Percentiles rank a stretch among this genome's conserved stretches.
Evolutionary conservation across 2,888 invertebrate genomes (phyloP).

Genomic region (Macaria liturata): DNA sequence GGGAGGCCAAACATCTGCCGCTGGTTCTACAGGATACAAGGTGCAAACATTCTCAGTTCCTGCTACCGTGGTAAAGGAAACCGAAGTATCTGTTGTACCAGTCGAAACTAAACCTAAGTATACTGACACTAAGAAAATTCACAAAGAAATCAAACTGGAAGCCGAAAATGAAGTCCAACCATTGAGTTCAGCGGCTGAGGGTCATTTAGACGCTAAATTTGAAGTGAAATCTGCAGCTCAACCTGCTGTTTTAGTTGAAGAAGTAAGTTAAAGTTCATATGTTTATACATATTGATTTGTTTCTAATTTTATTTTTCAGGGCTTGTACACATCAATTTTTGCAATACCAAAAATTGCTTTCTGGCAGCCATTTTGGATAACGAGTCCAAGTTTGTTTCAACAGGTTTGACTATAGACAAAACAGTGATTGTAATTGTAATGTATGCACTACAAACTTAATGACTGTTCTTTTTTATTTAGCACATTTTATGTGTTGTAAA

Average conservation of each 20-base stretch:
- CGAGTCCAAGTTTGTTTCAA: slow-evolving; percentile 36
- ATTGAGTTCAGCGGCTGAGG: slow-evolving; percentile 35
- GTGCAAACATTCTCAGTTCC: slow-evolving; percentile 51
- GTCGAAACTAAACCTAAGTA: slow-evolving; percentile 28
- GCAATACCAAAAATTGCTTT: slow-evolving; percentile 43
- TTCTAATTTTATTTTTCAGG: slow-evolving; percentile 41
- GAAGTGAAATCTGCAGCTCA: slow-evolving; percentile 38
- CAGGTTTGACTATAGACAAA: slow-evolving; percentile 52
- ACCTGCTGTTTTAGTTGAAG: slow-evolving; percentile 54
- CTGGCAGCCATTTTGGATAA: slow-evolving; percentile 37
- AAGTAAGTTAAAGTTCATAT: slow-evolving; percentile 62
- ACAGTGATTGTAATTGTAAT: slow-evolving; percentile 5
- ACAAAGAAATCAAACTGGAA: slow-evolving; percentile 54
- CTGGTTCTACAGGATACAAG: slow-evolving; percentile 55
- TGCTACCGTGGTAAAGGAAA: slow-evolving; percentile 44
- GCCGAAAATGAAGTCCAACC: slow-evolving; percentile 57
- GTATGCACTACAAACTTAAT: slow-evolving; percentile 20
- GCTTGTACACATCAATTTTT: slow-evolving; percentile 49
- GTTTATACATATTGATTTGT: background rate
- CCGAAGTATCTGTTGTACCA: slow-evolving; percentile 42
- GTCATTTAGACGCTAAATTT: slow-evolving; percentile 42
- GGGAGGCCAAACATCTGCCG: slow-evolving; percentile 56
- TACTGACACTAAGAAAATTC: slow-evolving; percentile 44
- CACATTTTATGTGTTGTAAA: no score
- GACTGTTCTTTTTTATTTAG: slow-evolving; percentile 1